A percentile compares a stretch with the other conserved stretches of the same genome.
Evolutionary conservation across 2,113 vertebrate genomes (phyloP).

Genomic region (Oceanodroma tethys): DNA sequence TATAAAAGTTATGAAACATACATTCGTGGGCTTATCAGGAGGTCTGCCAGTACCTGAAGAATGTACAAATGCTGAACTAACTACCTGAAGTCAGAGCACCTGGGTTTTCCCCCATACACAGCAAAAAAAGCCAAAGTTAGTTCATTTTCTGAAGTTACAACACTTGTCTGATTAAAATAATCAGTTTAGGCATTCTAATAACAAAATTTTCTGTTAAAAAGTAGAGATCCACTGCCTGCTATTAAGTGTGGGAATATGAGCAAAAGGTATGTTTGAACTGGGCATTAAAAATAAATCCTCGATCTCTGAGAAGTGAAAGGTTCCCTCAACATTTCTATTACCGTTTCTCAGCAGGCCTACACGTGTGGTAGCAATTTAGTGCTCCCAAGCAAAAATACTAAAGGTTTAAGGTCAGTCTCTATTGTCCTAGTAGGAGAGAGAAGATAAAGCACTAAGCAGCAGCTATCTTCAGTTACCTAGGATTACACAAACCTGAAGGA

Average conservation of each 20-base stretch:
- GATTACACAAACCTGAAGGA: not conserved
- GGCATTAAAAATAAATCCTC: not conserved
- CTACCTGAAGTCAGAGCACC: not conserved
- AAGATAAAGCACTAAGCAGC: not conserved
- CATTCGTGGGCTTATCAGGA: not conserved
- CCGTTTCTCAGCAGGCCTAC: slow-evolving; percentile 9
- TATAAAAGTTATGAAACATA: not conserved
- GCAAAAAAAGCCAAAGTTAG: not conserved
- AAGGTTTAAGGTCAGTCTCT: not conserved
- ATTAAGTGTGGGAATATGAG: not conserved
- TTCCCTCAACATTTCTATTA: slow-evolving; percentile 25
- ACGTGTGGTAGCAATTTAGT: not conserved
- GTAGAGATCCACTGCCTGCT: not conserved
- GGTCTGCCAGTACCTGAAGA: not conserved
- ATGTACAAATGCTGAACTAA: not conserved
- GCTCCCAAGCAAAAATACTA: slow-evolving; percentile 19
- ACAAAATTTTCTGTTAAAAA: not conserved
- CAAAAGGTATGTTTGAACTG: not conserved
- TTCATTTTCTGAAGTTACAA: not conserved
- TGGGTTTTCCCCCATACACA: not conserved
- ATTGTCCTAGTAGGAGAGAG: not conserved
- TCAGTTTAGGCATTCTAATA: not conserved
- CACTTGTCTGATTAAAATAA: not conserved
- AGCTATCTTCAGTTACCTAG: not conserved
- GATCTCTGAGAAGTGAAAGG: not conserved